Evolutionary conservation across 2,113 vertebrate genomes (phyloP).

Genomic region (Cephalopterus ornatus): DNA sequence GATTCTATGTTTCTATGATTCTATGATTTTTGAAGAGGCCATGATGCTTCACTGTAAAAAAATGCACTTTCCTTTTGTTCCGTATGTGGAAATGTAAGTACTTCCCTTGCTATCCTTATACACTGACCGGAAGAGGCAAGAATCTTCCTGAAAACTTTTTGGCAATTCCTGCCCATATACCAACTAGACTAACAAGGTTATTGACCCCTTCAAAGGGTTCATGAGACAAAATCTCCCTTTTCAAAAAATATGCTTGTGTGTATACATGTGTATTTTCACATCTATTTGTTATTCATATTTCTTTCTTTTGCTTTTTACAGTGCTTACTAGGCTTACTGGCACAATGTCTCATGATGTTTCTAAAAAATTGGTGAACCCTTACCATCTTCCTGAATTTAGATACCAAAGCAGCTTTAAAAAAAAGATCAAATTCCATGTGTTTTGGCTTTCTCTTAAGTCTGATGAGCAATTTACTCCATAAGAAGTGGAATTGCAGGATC

Average conservation of each 20-base stretch:
- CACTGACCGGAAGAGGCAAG: neutral
- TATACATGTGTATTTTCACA: neutral
- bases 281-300: neutral
- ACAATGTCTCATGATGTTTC: neutral
- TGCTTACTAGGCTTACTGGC: neutral
- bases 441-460: neutral
- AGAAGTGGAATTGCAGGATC: neutral
- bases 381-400: neutral
- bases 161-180: neutral
- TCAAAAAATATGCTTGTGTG: neutral
- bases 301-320: neutral
- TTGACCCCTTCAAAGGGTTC: neutral
- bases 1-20: too few relatives aligned
- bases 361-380: neutral
- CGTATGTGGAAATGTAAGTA: neutral
- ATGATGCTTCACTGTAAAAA: neutral
- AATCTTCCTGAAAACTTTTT: neutral
- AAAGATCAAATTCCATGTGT: neutral
- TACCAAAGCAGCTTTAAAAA: neutral
- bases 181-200: neutral
- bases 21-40: neutral
- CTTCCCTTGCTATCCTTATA: neutral
- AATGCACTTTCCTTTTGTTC: neutral
- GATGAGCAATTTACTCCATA: neutral
- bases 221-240: neutral